Evolutionary conservation across 1,140 invertebrate species (phyloP).

Genomic region (Elymnias hypermnestra): DNA sequence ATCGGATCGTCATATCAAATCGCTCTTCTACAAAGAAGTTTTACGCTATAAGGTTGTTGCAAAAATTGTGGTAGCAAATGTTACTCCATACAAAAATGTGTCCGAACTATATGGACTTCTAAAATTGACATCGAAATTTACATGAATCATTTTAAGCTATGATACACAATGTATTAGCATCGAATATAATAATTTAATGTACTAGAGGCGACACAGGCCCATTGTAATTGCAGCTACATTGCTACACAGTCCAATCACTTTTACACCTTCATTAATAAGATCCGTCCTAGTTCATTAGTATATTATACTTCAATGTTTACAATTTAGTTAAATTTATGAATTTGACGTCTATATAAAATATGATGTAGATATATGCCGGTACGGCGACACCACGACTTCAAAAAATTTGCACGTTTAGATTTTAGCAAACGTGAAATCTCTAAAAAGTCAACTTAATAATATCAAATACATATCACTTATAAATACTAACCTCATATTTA

Average conservation of each 20-base stretch:
- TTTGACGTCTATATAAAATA: conserved; percentile 68
- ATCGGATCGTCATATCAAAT: conserved; percentile 1
- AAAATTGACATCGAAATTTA: conserved; percentile 74
- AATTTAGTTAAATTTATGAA: conserved; percentile 31
- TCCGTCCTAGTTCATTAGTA: background rate
- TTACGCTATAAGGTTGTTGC: conserved; percentile 29
- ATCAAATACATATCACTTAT: conserved; percentile 12
- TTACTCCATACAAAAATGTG: conserved; percentile 51
- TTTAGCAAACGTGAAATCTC: background rate
- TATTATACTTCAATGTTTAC: conserved; percentile 4
- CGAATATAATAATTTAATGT: conserved; percentile 8
- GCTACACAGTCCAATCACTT: no score
- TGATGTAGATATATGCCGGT: conserved; percentile 45
- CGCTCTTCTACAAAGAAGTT: conserved; percentile 20
- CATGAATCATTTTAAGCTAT: conserved; percentile 58
- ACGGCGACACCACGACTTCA: background rate
- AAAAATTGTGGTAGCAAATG: conserved; percentile 67
- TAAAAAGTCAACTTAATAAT: conserved; percentile 4
- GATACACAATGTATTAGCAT: conserved; percentile 45
- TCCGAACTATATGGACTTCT: conserved; percentile 48
- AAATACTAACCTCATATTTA: conserved; percentile 14
- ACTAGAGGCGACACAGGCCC: background rate
- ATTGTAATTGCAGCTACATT: no score
- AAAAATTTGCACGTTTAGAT: background rate
- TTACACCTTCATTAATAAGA: background rate